Conservation (phyloP, 1,140 invertebrate species). For the Ericerus pela region DNA sequence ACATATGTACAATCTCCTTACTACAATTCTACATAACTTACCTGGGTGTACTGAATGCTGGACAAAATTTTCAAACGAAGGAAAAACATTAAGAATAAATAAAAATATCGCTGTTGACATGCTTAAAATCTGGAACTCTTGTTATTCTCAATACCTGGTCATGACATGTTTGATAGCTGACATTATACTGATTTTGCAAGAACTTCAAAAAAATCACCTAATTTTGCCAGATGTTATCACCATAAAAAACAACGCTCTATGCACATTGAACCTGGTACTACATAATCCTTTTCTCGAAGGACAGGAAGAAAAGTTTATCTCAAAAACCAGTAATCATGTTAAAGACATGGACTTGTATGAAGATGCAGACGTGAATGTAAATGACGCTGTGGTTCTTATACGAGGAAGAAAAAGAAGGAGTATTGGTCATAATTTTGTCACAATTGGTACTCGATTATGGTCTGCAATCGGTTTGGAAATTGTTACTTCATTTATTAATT, state of each 20-base stretch:
- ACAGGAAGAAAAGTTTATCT: background rate
- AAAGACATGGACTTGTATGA: background rate
- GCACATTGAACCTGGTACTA: background rate
- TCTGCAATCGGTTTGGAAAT: background rate
- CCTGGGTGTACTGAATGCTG: background rate
- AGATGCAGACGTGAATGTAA: background rate
- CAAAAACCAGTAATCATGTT: background rate
- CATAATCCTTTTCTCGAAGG: background rate
- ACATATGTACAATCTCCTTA: background rate
- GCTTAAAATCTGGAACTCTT: background rate
- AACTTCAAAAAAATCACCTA: too few relatives aligned
- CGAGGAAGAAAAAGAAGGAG: background rate
- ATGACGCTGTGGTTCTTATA: background rate
- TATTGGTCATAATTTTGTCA: background rate
- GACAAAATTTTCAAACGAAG: too few relatives aligned
- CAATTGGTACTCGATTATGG: background rate
- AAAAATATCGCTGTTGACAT: background rate
- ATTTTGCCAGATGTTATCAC: background rate
- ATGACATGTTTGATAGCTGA: background rate
- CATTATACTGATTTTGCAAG: background rate
- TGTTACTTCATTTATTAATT: background rate
- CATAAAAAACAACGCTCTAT: background rate
- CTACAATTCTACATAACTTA: conserved; percentile 2
- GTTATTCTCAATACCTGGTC: background rate
- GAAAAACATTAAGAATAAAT: background rate